Evolutionary conservation across 2,113 vertebrate species (phyloP), one percentile per base, ranked within the genome.

Genomic region (Scolopax mira): DNA sequence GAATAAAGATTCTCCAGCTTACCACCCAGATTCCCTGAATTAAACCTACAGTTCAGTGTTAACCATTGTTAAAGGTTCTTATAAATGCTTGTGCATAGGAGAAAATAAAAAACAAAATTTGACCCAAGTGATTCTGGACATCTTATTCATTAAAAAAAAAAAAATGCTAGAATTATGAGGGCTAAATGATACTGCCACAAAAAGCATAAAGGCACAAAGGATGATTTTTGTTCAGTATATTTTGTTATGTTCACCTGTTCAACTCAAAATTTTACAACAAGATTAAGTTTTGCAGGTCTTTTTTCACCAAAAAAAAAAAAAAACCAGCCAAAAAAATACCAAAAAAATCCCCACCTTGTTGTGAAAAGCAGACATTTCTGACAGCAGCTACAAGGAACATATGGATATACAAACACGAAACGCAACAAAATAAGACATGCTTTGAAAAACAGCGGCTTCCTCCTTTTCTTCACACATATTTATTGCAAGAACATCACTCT

Each of bases 351-450:
- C 11, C 13, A 37, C 4, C 19, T 65, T 55, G 18, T 15, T 80
- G 44, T 77, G 57, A 71, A 85, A 88, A 66, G 31, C 23, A 64
- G 31, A 48, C 9, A 13, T 30, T 71, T 85, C 57, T 61, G 22
- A 75, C 44, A 86, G 48, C 6, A 44, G 10, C 17, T 31, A 37
- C 12, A 81, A 44, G 31, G 51, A 85, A 64, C 22, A n/a, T 4
- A 11, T 0, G 55, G 21, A 23, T 73, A 57, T 2, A n/a, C 0
- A 31, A 71, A 46, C 17, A 60, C 2, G 21, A 58, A 82, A 37
- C 4, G 85, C 89, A 91, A 41, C 11, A 62, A 89, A 15, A 31
- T 3, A 31, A 6, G 15, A 67, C 3, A 79, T 33, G 23, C 8
- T 55, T 51, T 42, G 24, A 31, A 49, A 69, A 90, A 71, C 5